Evolutionary conservation across 2,888 invertebrate species (phyloP), one percentile per base, ranked within the genome.

Genomic region (Tethea ocularis): DNA sequence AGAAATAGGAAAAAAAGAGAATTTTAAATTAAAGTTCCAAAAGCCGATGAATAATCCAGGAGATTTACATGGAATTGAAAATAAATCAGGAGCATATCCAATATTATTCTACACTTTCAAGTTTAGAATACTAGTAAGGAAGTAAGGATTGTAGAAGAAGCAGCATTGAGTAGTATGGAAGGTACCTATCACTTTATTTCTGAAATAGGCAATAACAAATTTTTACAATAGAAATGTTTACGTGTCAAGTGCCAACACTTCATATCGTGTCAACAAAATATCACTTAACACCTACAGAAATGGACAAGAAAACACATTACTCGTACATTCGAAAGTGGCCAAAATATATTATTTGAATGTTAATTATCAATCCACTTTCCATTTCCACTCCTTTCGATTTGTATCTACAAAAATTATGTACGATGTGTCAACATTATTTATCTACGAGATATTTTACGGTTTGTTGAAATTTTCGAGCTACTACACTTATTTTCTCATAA

Each of bases 351-450:
- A 80, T 87, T 86, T 80, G 78, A 83, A 62, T 69, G 73, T 72
- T 77, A 79, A 82, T 88, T 87, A 85, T 80, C 78, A 67, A 74
- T 46, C 77, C 74, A 85, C 87, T 88, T 89, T 88, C 84, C 74
- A 82, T 84, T 82, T 80, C 69, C 60, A 68, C 67, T 74, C 74
- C 74, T 78, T 77, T 76, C 72, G 73, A 73, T 78, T 77, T 75
- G 73, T 65, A 71, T 68, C 61, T 61, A 60, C 52, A 24, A 24
- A n/a, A 52, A 23, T 52, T 52, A 29, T 53, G 52, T 6, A 53
- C 29, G 23, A 53, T 53, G 10, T 22, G 52, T 53, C 17, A 53
- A 53, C 52, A 53, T 29, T n/a, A 17, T 17, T 20, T 20, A 15
- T n/a, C 46, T 46, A 1, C 46, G 8, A 46, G 2, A 46, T 11